These are phyloP conservation scores for Panthera leo DNA, from an alignment of 2,113 vertebrate genomes.

Conservation along the genomic window DNA sequence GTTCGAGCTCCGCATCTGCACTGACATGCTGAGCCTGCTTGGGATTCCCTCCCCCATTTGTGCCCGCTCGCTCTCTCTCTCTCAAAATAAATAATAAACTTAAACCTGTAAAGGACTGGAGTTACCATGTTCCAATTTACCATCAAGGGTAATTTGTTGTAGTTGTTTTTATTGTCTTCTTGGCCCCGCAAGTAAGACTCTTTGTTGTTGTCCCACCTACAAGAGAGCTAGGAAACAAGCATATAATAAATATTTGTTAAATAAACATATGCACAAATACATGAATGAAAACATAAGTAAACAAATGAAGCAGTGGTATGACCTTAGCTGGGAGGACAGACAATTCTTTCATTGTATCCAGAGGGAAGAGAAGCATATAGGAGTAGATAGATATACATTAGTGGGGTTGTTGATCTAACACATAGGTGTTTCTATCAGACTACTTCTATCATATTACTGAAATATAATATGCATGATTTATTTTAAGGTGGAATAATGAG, in stretches of 20 bases:
- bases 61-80: too few relatives aligned
- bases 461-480: background rate
- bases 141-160: background rate
- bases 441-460: background rate
- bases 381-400: background rate
- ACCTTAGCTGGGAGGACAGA: background rate
- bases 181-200: background rate
- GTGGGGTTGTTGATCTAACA: background rate
- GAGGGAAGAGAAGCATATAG: background rate
- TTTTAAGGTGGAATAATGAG: background rate
- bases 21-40: too few relatives aligned
- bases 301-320: background rate
- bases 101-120: background rate
- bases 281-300: background rate
- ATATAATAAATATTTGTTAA: background rate
- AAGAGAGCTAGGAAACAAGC: background rate
- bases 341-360: background rate
- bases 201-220: background rate
- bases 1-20: too few relatives aligned
- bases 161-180: background rate
- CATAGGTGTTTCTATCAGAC: background rate
- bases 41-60: too few relatives aligned
- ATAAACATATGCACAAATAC: background rate
- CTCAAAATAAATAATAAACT: too few relatives aligned
- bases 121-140: background rate